These are phyloP conservation scores for Amblyopsis hoosieri DNA, from an alignment of 2,797 vertebrate species.

Conservation along the genomic window DNA sequence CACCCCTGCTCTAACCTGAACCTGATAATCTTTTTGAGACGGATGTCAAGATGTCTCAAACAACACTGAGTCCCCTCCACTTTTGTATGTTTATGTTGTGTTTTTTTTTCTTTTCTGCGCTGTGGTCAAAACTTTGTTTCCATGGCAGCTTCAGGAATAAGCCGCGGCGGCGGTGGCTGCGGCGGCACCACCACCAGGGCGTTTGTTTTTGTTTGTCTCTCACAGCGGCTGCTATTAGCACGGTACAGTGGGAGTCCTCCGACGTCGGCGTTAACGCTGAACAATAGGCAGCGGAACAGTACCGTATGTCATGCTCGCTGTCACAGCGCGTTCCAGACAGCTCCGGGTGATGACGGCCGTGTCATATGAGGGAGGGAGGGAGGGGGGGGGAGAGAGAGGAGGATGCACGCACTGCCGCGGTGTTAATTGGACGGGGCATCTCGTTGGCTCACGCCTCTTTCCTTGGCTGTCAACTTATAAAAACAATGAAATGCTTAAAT, in stretches of 20 bases:
- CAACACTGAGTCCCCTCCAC: neutral
- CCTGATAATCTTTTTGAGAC: slow-evolving; percentile 4
- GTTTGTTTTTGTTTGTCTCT: slow-evolving; percentile 5
- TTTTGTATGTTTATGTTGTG: neutral
- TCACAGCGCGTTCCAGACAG: slow-evolving; percentile 57
- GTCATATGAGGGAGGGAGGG: slow-evolving; percentile 49
- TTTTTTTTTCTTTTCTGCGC: neutral
- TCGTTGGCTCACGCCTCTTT: slow-evolving; percentile 71
- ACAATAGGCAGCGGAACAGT: slow-evolving; percentile 22
- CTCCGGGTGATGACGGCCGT: slow-evolving; percentile 50
- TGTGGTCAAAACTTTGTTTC: neutral
- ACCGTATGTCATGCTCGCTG: slow-evolving; percentile 44
- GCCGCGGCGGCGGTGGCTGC: neutral
- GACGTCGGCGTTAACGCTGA: slow-evolving; percentile 9
- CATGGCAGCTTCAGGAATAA: neutral
- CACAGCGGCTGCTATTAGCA: slow-evolving; percentile 11
- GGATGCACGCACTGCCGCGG: slow-evolving; percentile 67
- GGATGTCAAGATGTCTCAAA: too few species aligned
- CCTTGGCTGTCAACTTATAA: slow-evolving; percentile 67
- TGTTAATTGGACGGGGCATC: slow-evolving; percentile 80
- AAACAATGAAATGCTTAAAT: slow-evolving; percentile 66
- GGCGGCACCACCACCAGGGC: neutral
- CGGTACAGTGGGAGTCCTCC: neutral
- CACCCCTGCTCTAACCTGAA: neutral
- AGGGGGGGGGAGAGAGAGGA: slow-evolving; percentile 1